These are phyloP conservation scores for Buceros bicornis DNA, from an alignment of 2,797 vertebrate species.

Conservation along the genomic window DNA sequence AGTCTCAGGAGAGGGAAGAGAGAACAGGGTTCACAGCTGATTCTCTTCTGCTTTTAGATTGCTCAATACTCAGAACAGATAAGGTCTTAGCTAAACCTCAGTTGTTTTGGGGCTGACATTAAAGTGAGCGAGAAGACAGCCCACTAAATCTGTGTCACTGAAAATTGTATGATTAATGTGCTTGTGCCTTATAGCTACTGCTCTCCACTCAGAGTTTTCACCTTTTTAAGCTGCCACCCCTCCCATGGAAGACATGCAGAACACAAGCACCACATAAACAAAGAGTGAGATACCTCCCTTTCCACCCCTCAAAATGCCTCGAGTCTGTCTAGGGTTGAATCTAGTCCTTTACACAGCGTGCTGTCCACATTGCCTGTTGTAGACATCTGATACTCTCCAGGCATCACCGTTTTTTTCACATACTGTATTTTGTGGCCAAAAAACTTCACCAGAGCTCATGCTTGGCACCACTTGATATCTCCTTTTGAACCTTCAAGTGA, in stretches of 20 bases:
- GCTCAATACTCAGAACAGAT: not conserved
- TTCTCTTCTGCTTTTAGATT: not conserved
- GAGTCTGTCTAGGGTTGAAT: not conserved
- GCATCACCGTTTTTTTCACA: not conserved
- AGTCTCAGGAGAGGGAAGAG: not conserved
- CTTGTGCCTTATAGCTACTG: not conserved
- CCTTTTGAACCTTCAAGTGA: not conserved
- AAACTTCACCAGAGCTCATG: not conserved
- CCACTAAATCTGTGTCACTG: conserved; percentile 3
- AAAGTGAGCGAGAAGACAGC: not conserved
- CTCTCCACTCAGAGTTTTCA: not conserved
- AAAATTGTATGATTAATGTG: not conserved
- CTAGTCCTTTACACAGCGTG: not conserved
- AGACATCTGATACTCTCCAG: not conserved
- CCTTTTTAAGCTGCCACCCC: not conserved
- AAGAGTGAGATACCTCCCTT: not conserved
- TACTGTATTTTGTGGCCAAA: not conserved
- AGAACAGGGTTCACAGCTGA: not conserved
- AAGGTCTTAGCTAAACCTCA: not conserved
- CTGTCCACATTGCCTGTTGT: not conserved
- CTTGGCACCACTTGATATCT: not conserved
- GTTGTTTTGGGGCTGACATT: not conserved
- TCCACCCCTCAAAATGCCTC: not conserved
- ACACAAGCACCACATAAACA: not conserved
- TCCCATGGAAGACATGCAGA: not conserved